These are phyloP conservation scores for Isichthys henryi DNA, from an alignment of 2,113 vertebrate species.

Conservation along the genomic window DNA sequence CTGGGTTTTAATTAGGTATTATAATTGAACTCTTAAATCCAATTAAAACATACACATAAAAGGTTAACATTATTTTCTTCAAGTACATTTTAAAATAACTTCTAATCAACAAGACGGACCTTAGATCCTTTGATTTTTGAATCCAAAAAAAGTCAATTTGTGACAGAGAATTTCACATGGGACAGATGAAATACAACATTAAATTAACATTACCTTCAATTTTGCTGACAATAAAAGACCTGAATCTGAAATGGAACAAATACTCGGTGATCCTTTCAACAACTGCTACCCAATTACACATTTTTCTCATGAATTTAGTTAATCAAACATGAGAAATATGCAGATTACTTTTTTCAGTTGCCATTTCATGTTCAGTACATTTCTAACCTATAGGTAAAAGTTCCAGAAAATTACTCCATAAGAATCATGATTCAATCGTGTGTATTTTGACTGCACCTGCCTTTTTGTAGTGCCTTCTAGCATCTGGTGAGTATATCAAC, in stretches of 20 bases:
- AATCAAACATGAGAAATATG: background rate
- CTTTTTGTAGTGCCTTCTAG: background rate
- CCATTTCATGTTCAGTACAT: background rate
- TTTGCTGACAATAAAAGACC: no score
- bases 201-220: background rate
- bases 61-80: background rate
- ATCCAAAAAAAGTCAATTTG: background rate
- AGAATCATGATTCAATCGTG: background rate
- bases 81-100: background rate
- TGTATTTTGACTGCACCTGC: background rate
- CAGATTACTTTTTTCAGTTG: background rate
- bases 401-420: background rate
- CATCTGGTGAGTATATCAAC: background rate
- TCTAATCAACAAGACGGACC: background rate
- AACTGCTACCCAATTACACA: background rate
- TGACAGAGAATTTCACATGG: background rate
- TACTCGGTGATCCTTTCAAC: background rate
- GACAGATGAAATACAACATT: background rate
- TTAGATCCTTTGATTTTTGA: background rate
- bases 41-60: constrained; percentile 4
- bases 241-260: background rate
- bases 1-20: background rate
- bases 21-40: constrained; percentile 1
- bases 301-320: background rate
- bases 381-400: background rate